A percentile compares a stretch with the other conserved stretches of the same genome.
These are phyloP conservation scores for Glareola pratincola DNA, from an alignment of 2,113 vertebrate species.

Conservation along the genomic window DNA sequence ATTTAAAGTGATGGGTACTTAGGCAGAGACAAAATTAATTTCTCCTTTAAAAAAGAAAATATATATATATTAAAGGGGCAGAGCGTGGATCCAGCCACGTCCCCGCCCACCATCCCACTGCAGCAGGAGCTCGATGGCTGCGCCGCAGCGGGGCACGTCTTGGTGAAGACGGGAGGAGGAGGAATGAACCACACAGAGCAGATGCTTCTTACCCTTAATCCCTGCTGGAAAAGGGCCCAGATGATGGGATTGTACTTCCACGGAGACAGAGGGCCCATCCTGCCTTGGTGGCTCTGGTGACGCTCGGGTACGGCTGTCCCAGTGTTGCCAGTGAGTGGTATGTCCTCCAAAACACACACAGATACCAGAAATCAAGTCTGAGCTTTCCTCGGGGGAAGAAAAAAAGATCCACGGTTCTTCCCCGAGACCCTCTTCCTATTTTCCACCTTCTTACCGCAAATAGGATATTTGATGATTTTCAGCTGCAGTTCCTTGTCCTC, in stretches of 20 bases:
- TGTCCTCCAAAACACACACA: background rate
- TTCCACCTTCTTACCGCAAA: background rate
- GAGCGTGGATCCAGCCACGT: accelerated
- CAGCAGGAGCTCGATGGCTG: accelerated
- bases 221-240: background rate
- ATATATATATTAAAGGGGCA: constrained; percentile 50
- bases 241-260: background rate
- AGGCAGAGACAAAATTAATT: constrained; percentile 74
- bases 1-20: constrained; percentile 77
- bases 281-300: background rate
- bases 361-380: background rate
- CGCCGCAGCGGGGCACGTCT: accelerated
- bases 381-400: background rate
- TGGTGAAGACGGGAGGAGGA: background rate
- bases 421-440: background rate
- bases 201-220: background rate
- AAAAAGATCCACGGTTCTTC: background rate
- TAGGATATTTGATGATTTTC: background rate
- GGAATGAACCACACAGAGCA: background rate
- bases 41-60: constrained; percentile 51
- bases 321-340: accelerated
- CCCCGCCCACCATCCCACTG: accelerated
- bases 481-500: background rate
- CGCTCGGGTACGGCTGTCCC: background rate
- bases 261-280: background rate